Conservation (phyloP, 2,797 vertebrate genomes). For the Florisuga fusca region DNA sequence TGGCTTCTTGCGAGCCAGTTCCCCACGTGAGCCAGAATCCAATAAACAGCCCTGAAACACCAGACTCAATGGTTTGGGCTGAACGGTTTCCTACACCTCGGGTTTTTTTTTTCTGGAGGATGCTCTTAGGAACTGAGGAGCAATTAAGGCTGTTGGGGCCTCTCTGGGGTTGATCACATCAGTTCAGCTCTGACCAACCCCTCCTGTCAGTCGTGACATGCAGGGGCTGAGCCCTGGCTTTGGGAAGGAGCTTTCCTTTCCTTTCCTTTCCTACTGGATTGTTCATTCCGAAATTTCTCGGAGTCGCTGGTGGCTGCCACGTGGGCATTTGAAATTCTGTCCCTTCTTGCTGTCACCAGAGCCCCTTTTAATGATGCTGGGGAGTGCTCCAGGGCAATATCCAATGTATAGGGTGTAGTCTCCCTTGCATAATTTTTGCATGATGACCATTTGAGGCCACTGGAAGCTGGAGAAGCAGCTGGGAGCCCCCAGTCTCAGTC, state of each 20-base stretch:
- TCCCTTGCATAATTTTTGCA: not conserved
- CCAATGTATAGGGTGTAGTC: fast-evolving
- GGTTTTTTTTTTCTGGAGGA: not conserved
- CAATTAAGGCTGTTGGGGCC: not conserved
- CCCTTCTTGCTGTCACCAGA: not conserved
- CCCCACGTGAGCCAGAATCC: not conserved
- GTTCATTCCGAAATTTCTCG: not conserved
- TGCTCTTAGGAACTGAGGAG: not conserved
- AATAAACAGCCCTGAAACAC: not conserved
- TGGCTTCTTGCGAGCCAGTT: fast-evolving
- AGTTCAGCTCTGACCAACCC: too few species aligned
- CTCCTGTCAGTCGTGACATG: not conserved
- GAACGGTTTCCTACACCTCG: not conserved
- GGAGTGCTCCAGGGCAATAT: not conserved
- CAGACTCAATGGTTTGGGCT: not conserved
- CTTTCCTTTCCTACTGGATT: not conserved
- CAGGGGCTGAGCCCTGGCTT: not conserved
- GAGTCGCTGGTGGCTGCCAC: not conserved
- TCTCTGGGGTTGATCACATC: not conserved
- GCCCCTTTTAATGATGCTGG: not conserved
- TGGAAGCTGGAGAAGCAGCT: not conserved
- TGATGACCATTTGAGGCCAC: not conserved
- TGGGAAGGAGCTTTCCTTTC: not conserved
- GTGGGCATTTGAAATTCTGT: not conserved
- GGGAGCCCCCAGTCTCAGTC: not conserved